Evolutionary conservation across 2,888 invertebrate species (phyloP), one percentile per base, ranked within the genome.

Genomic region (Sphaerophoria taeniata): DNA sequence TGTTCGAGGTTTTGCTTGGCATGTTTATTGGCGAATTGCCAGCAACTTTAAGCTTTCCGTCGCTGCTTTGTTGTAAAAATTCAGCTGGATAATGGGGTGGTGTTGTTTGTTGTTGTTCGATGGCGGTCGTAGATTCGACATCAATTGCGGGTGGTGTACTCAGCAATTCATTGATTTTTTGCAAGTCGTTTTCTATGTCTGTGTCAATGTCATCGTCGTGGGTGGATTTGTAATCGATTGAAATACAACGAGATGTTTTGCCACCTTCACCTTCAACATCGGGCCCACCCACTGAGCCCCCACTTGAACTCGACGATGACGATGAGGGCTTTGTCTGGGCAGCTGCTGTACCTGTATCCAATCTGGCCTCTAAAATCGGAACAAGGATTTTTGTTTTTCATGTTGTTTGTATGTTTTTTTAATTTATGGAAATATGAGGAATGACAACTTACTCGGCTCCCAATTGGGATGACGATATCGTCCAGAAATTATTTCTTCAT

Each of bases 401-500:
- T 5, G 55, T 14, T 11, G 2, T 34, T 63, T 12, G 36, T 24
- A 53, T 39, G n/a, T 5, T 31, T 16, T 16, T 45, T 55, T 47
- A 7, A 58, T 71, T 9, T 45, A 53, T 14, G 14, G 33, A 33
- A 61, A 24, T 24, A 24, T n/a, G n/a, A 24, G 2, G 24, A 24
- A 24, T 24, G 24, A 71, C 12, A 9, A 60, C 77, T 89, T 87
- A 92, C 92, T 90, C 63, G 91, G 90, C 43, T 90, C 90, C 87
- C 92, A 89, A 83, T 92, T 92, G 2, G 92, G 92, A 83, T 92
- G 91, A 12, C 92, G 90, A 87, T 90, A 92, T 11, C 92, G 89
- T 53, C 92, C 92, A 11, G 92, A 91, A 53, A 92, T 90, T 43
- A 92, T 90, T 88, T 92, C 92, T 87, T 92, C 92, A 67, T 92